Evolutionary conservation across 2,797 vertebrate genomes (phyloP).

Genomic region (Anniella stebbinsi): DNA sequence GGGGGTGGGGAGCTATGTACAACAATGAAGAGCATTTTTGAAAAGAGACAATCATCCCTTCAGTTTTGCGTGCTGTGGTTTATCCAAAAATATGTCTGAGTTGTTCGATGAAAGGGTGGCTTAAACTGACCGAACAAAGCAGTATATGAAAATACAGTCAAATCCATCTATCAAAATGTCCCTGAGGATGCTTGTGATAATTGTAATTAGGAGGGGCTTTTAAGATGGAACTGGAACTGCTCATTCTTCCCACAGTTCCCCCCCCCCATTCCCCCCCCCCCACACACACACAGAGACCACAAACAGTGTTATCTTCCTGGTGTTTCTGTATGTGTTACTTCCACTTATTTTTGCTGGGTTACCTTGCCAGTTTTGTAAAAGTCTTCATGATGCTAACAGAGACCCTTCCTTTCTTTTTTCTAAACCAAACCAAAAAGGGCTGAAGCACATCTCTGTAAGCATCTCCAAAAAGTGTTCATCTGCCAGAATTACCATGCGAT

Average conservation of each 20-base stretch:
- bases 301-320: conserved; percentile 81
- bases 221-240: conserved; percentile 78
- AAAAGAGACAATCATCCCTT: conserved; percentile 99
- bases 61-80: conserved; percentile 86
- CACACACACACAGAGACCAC: conserved; percentile 75
- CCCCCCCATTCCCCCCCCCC: conserved; percentile 56
- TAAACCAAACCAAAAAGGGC: conserved; percentile 80
- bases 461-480: conserved; percentile 71
- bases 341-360: conserved; percentile 74
- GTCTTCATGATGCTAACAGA: conserved; percentile 76
- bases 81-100: conserved; percentile 77
- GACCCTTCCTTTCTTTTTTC: conserved; percentile 81
- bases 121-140: conserved; percentile 79
- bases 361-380: conserved; percentile 75
- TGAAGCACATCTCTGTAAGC: conserved; percentile 79
- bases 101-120: conserved; percentile 74
- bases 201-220: conserved; percentile 39
- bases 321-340: conserved; percentile 77
- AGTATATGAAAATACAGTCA: conserved; percentile 69
- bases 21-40: conserved; percentile 90
- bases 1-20: conserved; percentile 77
- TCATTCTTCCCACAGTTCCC: conserved; percentile 74
- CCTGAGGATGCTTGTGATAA: conserved; percentile 72
- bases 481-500: conserved; percentile 80
- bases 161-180: conserved; percentile 68